Evolutionary conservation across 1,140 invertebrate genomes (phyloP).

Genomic region (Onthophagus taurus): DNA sequence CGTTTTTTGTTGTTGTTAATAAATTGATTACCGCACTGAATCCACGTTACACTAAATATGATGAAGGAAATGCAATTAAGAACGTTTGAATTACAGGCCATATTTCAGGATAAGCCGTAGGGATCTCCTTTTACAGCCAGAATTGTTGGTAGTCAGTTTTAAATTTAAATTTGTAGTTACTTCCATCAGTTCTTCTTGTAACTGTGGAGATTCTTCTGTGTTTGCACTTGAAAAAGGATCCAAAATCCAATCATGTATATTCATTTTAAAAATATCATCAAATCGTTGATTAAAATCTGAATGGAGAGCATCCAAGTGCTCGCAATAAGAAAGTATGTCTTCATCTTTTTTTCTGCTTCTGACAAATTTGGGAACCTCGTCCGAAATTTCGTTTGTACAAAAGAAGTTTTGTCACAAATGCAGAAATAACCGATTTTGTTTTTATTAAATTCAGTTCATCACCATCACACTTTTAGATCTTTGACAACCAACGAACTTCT

Average conservation of each 20-base stretch:
- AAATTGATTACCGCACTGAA: conserved; percentile 12
- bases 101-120: conserved; percentile 6
- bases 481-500: conserved; percentile 36
- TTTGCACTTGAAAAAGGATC: conserved; percentile 12
- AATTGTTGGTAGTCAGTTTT: conserved; percentile 6
- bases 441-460: conserved; percentile 37
- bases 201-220: conserved; percentile 8
- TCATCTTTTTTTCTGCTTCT: conserved; percentile 29
- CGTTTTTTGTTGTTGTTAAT: conserved; percentile 8
- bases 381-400: conserved; percentile 33
- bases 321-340: conserved; percentile 20
- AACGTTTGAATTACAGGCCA: conserved; percentile 13
- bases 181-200: conserved; percentile 11
- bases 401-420: conserved; percentile 33
- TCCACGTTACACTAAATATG: conserved; percentile 13
- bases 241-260: conserved; percentile 12
- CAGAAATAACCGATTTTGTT: conserved; percentile 33
- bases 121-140: conserved; percentile 6
- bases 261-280: conserved; percentile 12
- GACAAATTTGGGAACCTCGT: conserved; percentile 32
- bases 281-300: conserved; percentile 12
- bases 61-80: conserved; percentile 15
- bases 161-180: conserved; percentile 6
- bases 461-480: conserved; percentile 34
- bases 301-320: conserved; percentile 12